Base-by-base conservation (phyloP, 2,797 vertebrate genomes). In the Ataeniobius toweri region DNA sequence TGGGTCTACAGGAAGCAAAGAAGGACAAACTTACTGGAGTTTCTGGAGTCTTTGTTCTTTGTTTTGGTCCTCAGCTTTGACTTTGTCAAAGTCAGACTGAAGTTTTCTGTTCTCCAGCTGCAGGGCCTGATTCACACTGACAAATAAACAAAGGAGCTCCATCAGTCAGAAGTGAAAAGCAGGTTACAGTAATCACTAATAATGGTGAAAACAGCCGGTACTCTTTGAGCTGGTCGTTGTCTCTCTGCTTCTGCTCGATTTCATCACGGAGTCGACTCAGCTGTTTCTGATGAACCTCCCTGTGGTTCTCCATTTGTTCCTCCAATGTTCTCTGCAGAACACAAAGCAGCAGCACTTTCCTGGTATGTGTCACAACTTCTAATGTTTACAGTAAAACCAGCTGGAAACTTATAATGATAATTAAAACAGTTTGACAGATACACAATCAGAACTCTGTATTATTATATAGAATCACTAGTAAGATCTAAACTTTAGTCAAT, bases 301-400 rank as follows among this genome's bases (percentile, higher is more conserved):
- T 93, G 94, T 99, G 98, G 85, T 94, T 97, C 92, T 99, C 97
- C 98, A 99, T 98, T 95, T 99, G 97, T 86, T 98, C 97, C 93
- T 99, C 97, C 89, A 99, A 86, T 0, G 97, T 96, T 79, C 95
- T 97, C 98, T 99, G 89, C 58, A 36, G 26, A 71, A 79, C 12
- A 80, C 31, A 85, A 6, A 74, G n/a, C 7, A 53, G 18, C 9
- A 55, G 7, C 20, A 18, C 24, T 24, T 24, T 31, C 31, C 31
- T 31, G 31, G 31, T 31, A 31, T 31, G 2, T 16, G 18, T 61
- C 59, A 61, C 10, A 51, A 51, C 28, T 22, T 36, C 5, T 6
- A 24, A 46, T 44, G 41, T 68, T 46, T 6, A 6, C 0, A 18
- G 5, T 41, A 24, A 18, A 50, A 48, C 2, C 7, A 51, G 6